These are phyloP conservation scores for Subacronicta megacephala DNA, from an alignment of 2,888 invertebrate genomes.

Conservation along the genomic window DNA sequence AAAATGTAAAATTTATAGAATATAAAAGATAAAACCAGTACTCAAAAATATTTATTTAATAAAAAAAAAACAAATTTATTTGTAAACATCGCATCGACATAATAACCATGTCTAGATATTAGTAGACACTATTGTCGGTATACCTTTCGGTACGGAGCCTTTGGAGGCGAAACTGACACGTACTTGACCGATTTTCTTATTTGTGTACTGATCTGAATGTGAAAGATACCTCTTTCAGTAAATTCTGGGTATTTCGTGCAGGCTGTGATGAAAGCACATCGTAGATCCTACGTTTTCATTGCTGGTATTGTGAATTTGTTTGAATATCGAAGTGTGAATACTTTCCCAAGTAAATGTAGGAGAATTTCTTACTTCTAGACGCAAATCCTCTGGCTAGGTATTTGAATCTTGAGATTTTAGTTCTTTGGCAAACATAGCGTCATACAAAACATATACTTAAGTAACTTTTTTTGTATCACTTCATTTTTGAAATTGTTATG, in stretches of 20 bases:
- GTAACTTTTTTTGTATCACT: no score
- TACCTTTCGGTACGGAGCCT: not conserved
- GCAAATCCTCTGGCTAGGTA: constrained; percentile 16
- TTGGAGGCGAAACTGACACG: not conserved
- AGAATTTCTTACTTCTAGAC: not conserved
- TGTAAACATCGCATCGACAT: no score
- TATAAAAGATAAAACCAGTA: no score
- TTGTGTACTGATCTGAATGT: constrained; percentile 27
- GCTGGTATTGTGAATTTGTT: constrained; percentile 9
- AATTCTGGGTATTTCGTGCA: constrained; percentile 12
- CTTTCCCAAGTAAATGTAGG: constrained; percentile 1
- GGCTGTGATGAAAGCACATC: constrained; percentile 14
- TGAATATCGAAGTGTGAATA: constrained; percentile 11
- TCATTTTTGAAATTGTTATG: no score
- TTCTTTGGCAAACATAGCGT: no score
- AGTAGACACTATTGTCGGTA: no score
- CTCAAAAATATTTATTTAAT: no score
- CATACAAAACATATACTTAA: no score
- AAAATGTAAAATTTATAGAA: no score
- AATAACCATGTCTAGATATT: no score
- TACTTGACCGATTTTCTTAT: constrained; percentile 19
- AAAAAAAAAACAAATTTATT: no score
- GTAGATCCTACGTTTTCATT: constrained; percentile 23
- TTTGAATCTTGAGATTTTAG: no score
- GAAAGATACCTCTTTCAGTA: constrained; percentile 31